Base-by-base conservation (phyloP, 2,888 invertebrate species). In the Colostygia pectinataria region DNA sequence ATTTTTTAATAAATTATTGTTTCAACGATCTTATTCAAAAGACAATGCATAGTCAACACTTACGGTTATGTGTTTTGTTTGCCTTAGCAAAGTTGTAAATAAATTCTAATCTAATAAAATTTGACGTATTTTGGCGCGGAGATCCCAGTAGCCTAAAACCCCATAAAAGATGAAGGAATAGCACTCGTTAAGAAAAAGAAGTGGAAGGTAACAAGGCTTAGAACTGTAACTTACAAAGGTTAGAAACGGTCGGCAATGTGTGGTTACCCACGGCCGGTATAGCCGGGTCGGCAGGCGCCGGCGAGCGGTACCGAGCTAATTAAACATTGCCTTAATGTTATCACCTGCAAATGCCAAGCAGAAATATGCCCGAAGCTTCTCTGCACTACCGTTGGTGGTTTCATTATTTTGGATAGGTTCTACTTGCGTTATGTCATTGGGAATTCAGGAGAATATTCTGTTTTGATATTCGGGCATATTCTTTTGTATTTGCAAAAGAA, bases 301-400 rank as follows among this genome's bases (percentile, higher is more conserved):
- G 58, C 46, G 86, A 72, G 61, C 87, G 85, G 80, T 90, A 90
- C 62, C 90, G 90, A 85, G 89, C 90, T 91, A 90, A 85, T 79
- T 82, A 87, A 89, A 89, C 85, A 90, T 88, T 88, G 83, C 80
- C 82, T 88, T 88, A 71, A 85, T 89, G 83, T 90, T 88, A 90
- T 89, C 88, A 88, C 86, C 87, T 90, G 88, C 74, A 86, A 87
- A 81, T 75, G 83, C 81, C 74, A 83, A 87, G 86, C 85, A 77
- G 70, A 84, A 77, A 80, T 78, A 80, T 77, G 83, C 81, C 74
- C 72, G 69, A 85, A 85, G 84, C 84, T 63, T 71, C 58, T 57
- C 66, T 72, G 71, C 70, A 66, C 73, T 73, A 69, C 65, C 62
- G 61, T 60, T 51, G 58, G 55, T 61, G 59, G 54, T 37, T 52